Base-by-base conservation (phyloP, 2,888 invertebrate genomes). In the Tipula unca region DNA sequence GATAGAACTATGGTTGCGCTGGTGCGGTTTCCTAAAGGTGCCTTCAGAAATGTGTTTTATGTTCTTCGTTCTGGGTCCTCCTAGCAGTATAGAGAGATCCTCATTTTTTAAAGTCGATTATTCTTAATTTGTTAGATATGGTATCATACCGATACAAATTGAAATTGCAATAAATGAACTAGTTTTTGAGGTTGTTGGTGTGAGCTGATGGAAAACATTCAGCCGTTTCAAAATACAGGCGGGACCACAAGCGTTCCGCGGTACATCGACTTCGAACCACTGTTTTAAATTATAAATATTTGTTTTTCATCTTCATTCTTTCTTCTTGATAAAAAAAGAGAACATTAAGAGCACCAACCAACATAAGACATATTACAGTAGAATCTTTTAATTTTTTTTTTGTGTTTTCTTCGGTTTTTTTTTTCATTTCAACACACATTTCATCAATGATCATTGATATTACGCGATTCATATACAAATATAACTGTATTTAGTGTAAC, bases 321-420 rank as follows among this genome's bases (percentile, higher is more conserved):
- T 69, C 69, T 69, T 69, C 25, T 69, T 69, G 69, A 69, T 69
- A 1, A 69, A 69, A n/a, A n/a, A 69, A 25, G n/a, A 69, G 25
- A 69, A 69, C 69, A 69, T 69, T 69, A 69, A 69, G 69, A 69
- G 69, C 69, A 69, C 69, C 69, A 69, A 69, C 69, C 69, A 69
- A 69, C 25, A 69, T 69, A 69, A 69, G 69, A 69, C 69, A 69
- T 69, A 69, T 69, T 69, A 69, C 69, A 69, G 69, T 69, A 69
- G 69, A 69, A 48, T 48, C n/a, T 48, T 48, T 48, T 69, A 6
- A 17, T 48, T 69, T 69, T 69, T 20, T 69, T 69, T 69, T 69
- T 69, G 25, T 69, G 69, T 69, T 10, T 69, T 69, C 69, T 25
- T 69, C 25, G 69, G 69, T 25, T 69, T 25, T 69, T 69, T 69